phyloP scores from a whole-genome alignment of 2,797 vertebrate species.

The Alca torda region DNA sequence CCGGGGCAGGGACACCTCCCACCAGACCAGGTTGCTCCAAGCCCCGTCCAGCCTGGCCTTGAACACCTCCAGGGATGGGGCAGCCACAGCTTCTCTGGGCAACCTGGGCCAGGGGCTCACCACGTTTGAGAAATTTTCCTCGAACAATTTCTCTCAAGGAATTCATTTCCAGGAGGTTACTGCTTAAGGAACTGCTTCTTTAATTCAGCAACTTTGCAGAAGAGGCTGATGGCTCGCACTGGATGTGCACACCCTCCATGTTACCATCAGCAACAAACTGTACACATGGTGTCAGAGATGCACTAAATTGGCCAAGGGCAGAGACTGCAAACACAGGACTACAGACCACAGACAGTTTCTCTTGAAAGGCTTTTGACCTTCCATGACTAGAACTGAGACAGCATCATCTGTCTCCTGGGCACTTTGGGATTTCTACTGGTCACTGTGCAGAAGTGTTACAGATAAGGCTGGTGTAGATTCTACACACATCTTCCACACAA shows the following conservation, averaged over 20 bases:
- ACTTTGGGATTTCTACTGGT: background rate
- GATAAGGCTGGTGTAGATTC: background rate
- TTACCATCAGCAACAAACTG: background rate
- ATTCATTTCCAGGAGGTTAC: background rate
- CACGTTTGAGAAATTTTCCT: background rate
- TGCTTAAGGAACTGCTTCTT: background rate
- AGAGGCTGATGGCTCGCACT: background rate
- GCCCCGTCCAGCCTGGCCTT: background rate
- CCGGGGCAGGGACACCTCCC: background rate
- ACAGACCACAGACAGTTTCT: background rate
- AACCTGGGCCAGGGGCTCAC: background rate
- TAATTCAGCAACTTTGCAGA: background rate
- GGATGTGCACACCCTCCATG: background rate
- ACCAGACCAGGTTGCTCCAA: background rate
- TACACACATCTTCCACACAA: background rate
- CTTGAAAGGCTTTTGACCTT: background rate
- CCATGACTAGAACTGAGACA: background rate
- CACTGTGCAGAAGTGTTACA: background rate
- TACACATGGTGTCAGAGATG: background rate
- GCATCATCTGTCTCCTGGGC: background rate
- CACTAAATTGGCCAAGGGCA: background rate
- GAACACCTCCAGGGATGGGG: background rate
- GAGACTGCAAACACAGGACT: background rate
- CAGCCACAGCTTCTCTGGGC: background rate
- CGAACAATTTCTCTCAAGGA: background rate